Conservation (phyloP, 2,888 invertebrate species). For the Nomada ferruginata region DNA sequence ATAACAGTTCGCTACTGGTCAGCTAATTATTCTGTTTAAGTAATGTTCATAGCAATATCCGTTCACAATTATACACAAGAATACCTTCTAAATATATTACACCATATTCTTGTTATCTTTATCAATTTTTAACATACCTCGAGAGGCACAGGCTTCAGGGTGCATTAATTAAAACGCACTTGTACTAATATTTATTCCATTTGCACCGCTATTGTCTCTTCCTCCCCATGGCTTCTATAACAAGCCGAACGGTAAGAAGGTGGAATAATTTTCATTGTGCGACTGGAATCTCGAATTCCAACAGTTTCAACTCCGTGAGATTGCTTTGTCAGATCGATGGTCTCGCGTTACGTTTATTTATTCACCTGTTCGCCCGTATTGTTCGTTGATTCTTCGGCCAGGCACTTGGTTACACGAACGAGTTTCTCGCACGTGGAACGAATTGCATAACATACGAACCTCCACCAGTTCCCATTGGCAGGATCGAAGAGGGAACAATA, state of each 20-base stretch:
- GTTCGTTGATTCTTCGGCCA: slow-evolving; percentile 8
- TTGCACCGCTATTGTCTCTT: not conserved
- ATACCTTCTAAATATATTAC: too few relatives aligned
- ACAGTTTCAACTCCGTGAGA: not conserved
- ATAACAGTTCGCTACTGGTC: too few relatives aligned
- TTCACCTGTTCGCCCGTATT: slow-evolving; percentile 17
- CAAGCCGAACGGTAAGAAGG: too few relatives aligned
- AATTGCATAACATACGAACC: slow-evolving; percentile 8
- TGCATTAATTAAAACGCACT: too few relatives aligned
- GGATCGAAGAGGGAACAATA: not conserved
- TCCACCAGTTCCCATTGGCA: not conserved
- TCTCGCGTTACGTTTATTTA: slow-evolving; percentile 18
- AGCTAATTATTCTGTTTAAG: too few relatives aligned
- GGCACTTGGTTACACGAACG: slow-evolving; percentile 12
- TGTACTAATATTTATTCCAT: not conserved
- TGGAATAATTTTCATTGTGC: slow-evolving; percentile 21
- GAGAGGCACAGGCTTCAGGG: too few relatives aligned
- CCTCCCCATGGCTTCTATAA: not conserved
- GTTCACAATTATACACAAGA: too few relatives aligned
- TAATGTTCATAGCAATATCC: too few relatives aligned
- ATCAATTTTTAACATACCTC: too few relatives aligned
- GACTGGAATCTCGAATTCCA: slow-evolving; percentile 21
- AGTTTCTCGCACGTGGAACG: not conserved
- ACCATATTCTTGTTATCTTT: too few relatives aligned
- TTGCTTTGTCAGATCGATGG: slow-evolving; percentile 22